Evolutionary conservation across 1,140 invertebrate genomes (phyloP).

Genomic region (Drosophila dunni): DNA sequence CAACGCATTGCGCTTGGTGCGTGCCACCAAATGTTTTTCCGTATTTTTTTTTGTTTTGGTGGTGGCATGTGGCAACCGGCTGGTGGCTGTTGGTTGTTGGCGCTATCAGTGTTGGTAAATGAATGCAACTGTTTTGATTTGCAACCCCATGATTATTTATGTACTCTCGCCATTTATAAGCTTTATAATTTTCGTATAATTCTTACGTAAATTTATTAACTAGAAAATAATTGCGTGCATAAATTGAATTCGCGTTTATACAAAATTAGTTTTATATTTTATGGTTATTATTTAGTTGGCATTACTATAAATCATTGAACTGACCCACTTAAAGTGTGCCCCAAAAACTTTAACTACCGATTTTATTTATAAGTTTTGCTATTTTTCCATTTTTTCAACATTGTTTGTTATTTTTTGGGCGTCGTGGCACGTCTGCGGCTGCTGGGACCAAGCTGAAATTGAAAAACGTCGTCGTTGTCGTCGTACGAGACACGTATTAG

Average conservation of each 20-base stretch:
- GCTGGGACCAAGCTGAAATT: slow-evolving; percentile 65
- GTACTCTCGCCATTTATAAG: slow-evolving; percentile 18
- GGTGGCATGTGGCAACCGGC: slow-evolving; percentile 62
- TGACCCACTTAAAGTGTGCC: slow-evolving; percentile 31
- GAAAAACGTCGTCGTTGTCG: slow-evolving; percentile 71
- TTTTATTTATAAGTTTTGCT: not conserved
- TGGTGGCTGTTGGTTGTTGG: slow-evolving; percentile 46
- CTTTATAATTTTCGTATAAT: slow-evolving; percentile 28
- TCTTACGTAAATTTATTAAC: slow-evolving; percentile 36
- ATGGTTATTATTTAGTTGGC: slow-evolving; percentile 35
- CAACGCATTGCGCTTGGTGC: slow-evolving; percentile 62
- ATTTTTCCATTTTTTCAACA: slow-evolving; percentile 2
- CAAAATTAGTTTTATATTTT: slow-evolving; percentile 33
- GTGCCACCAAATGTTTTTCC: slow-evolving; percentile 30
- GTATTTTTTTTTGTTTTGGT: slow-evolving; percentile 19
- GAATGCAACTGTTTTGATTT: slow-evolving; percentile 63
- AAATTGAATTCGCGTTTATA: slow-evolving; percentile 47
- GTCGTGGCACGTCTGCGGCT: slow-evolving; percentile 36
- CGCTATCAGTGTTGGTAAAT: slow-evolving; percentile 55
- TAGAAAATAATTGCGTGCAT: slow-evolving; percentile 68
- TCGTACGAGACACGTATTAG: slow-evolving; percentile 65
- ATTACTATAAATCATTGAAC: slow-evolving; percentile 53
- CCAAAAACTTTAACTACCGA: slow-evolving; percentile 43
- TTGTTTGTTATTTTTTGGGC: slow-evolving; percentile 8
- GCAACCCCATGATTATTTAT: slow-evolving; percentile 18